phyloP scores from a whole-genome alignment of 2,113 vertebrate species.

The Baryphthengus martii region DNA sequence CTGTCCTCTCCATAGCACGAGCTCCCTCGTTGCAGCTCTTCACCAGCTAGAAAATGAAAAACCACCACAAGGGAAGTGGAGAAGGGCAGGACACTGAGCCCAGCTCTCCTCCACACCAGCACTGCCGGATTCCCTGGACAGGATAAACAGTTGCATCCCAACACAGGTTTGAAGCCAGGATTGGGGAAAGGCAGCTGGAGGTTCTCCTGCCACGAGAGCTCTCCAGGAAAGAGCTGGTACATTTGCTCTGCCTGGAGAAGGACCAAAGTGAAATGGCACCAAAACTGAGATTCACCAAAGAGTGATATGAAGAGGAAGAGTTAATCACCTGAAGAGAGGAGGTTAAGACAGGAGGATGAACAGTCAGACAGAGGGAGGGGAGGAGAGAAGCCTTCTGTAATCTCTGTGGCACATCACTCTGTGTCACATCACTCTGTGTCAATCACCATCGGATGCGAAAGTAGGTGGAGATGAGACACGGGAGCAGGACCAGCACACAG shows the following conservation, averaged over 20 bases:
- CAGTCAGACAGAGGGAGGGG: accelerated
- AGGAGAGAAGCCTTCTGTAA: not conserved
- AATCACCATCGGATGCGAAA: not conserved
- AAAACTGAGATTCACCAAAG: not conserved
- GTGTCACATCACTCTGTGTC: not conserved
- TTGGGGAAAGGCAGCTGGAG: not conserved
- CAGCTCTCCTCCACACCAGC: not conserved
- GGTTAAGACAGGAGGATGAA: not conserved
- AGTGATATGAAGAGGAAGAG: not conserved
- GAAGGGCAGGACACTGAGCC: accelerated
- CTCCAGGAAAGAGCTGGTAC: not conserved
- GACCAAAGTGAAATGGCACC: not conserved
- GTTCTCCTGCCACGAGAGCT: not conserved
- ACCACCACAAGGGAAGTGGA: accelerated
- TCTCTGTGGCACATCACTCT: not conserved
- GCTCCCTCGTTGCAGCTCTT: constrained; percentile 90
- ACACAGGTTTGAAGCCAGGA: not conserved
- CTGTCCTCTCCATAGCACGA: constrained; percentile 88
- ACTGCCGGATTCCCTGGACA: not conserved
- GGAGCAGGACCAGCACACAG: accelerated
- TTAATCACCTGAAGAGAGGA: not conserved
- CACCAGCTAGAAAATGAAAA: constrained; percentile 79
- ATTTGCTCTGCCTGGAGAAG: not conserved
- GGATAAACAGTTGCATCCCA: not conserved
- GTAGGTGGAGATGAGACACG: not conserved